Conservation (phyloP, 2,888 invertebrate genomes). For the Perithous albicinctus region DNA sequence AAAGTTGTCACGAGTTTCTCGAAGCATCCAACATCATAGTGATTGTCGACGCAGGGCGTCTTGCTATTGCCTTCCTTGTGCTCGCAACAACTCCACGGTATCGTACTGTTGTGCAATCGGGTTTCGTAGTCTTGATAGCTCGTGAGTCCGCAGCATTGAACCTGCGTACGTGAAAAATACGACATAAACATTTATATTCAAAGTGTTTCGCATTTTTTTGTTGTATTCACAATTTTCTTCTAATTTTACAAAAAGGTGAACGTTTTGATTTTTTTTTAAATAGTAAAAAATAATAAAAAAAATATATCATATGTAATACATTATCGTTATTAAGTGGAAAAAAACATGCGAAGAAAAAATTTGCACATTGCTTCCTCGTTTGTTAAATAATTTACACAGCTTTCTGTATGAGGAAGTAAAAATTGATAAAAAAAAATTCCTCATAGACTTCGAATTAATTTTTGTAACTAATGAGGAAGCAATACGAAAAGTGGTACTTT, state of each 20-base stretch:
- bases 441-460: no score
- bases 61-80: constrained; percentile 70
- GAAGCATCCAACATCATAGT: constrained; percentile 85
- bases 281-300: no score
- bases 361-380: no score
- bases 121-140: constrained; percentile 81
- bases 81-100: constrained; percentile 86
- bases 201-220: neutral
- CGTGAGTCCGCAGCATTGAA: constrained; percentile 87
- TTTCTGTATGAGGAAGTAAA: neutral
- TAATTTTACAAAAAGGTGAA: no score
- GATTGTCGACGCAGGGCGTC: constrained; percentile 78
- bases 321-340: no score
- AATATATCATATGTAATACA: no score
- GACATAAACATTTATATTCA: neutral
- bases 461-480: neutral
- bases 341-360: no score
- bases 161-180: no score
- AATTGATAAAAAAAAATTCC: neutral
- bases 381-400: no score
- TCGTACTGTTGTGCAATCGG: constrained; percentile 57
- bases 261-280: no score
- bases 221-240: no score
- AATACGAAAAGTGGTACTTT: neutral
- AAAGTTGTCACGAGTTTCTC: constrained; percentile 82